Percentiles rank a stretch among this genome's conserved stretches.
phyloP scores from a whole-genome alignment of 2,797 vertebrate genomes.

The Gadopsis bispinosus region DNA sequence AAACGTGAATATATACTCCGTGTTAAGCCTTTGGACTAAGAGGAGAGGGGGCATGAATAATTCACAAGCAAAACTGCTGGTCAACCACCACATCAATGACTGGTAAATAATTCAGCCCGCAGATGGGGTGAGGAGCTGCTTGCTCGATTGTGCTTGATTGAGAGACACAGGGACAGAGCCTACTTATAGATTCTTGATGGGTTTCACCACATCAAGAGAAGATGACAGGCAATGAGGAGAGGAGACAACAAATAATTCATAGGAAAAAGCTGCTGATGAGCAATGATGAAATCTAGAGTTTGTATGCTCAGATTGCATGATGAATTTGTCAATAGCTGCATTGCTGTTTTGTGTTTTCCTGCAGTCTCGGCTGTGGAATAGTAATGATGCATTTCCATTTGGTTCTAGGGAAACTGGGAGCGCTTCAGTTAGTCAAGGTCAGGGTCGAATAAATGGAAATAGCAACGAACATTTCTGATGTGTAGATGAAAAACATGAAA shows the following conservation, averaged over 20 bases:
- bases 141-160: constrained; percentile 79
- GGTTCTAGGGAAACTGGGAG: constrained; percentile 43
- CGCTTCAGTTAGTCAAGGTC: constrained; percentile 69
- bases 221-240: constrained; percentile 71
- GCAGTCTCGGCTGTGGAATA: constrained; percentile 56
- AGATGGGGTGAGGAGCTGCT: constrained; percentile 77
- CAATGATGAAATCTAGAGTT: constrained; percentile 89
- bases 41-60: constrained; percentile 79
- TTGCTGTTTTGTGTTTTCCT: constrained; percentile 68
- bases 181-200: constrained; percentile 92
- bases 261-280: constrained; percentile 87
- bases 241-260: constrained; percentile 89
- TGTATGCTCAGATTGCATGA: constrained; percentile 81
- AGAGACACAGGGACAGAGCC: constrained; percentile 79
- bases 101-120: constrained; percentile 84
- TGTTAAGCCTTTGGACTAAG: constrained; percentile 75
- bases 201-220: constrained; percentile 89
- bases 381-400: constrained; percentile 74
- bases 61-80: constrained; percentile 84
- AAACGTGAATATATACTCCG: constrained; percentile 72
- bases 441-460: constrained; percentile 60
- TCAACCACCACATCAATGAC: constrained; percentile 83
- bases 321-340: constrained; percentile 79
- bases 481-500: constrained; percentile 66
- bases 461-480: constrained; percentile 47